Conservation (phyloP, 2,888 invertebrate species). For the Tipula helvola region DNA sequence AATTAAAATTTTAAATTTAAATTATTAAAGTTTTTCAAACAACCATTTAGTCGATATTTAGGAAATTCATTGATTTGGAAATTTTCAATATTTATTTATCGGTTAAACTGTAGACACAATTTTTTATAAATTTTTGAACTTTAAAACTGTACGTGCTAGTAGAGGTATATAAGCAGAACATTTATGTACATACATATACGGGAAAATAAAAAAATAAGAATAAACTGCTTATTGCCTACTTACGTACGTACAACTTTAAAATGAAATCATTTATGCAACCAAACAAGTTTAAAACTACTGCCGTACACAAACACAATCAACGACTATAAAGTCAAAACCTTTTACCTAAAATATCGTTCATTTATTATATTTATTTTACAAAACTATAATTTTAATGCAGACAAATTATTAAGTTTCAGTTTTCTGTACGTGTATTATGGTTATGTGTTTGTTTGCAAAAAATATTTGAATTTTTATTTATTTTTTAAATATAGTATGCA, state of each 20-base stretch:
- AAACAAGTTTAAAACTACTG: neutral
- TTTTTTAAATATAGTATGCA: neutral
- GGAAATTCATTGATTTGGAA: neutral
- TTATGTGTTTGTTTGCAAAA: neutral
- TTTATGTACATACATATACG: neutral
- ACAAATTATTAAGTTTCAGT: neutral
- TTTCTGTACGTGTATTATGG: too few relatives aligned
- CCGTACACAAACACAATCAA: neutral
- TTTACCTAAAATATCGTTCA: neutral
- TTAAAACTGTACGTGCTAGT: neutral
- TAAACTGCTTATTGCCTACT: neutral
- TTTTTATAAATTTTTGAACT: neutral
- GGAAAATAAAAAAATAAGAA: neutral
- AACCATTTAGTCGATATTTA: neutral
- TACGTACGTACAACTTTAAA: neutral
- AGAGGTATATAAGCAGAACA: neutral
- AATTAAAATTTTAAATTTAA: neutral
- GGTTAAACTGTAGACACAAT: neutral
- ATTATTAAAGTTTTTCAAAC: neutral
- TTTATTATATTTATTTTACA: neutral
- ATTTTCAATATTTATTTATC: neutral
- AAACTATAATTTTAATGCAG: neutral
- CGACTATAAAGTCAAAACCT: neutral
- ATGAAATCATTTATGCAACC: neutral
- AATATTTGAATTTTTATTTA: neutral